Base-by-base conservation (phyloP, 2,113 vertebrate species). In the Nyctereutes procyonoides region DNA sequence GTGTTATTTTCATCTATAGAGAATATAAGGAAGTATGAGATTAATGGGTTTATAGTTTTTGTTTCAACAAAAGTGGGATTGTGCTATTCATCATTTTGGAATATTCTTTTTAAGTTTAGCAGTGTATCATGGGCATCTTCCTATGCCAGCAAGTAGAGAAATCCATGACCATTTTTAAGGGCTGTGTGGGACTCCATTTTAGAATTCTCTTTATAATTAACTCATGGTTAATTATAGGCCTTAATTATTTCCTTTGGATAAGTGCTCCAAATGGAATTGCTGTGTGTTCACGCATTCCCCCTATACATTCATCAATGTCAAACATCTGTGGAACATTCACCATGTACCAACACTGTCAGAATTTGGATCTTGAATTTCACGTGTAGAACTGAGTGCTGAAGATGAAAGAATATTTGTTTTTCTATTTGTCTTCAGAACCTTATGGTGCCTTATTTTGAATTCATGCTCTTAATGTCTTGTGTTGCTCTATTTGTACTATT, bases 371-470 rank as follows among this genome's bases (percentile, higher is more conserved):
- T 80, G 22, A 85, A 22, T 81, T 96, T 58, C 48, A 38, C 13
- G 12, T 69, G n/a, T 90, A 95, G 32, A 80, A 67, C 53, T 32
- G 20, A 60, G 14, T 87, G 24, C 88, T 89, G 12, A 85, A 60
- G 63, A 76, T 62, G n/a, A n/a, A 35, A 88, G 35, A 55, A 2
- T 83, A 28, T 51, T 65, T 89, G 28, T 89, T 81, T 28, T 17
- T 65, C n/a, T 79, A 79, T 67, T 88, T 74, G n/a, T 94, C n/a
- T 53, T 90, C 8, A 93, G 84, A 92, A 86, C 48, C 12, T 80
- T 71, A 32, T 51, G 24, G 35, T 88, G 19, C 62, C 79, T 93
- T 83, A 30, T 63, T 95, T 94, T 81, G 76, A 96, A 80, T 79
- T 65, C 16, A 28, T 35, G 35, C 15, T 97, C 63, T 95, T 60